These are phyloP conservation scores for Thyatira batis DNA, from an alignment of 2,888 invertebrate genomes.

Conservation along the genomic window DNA sequence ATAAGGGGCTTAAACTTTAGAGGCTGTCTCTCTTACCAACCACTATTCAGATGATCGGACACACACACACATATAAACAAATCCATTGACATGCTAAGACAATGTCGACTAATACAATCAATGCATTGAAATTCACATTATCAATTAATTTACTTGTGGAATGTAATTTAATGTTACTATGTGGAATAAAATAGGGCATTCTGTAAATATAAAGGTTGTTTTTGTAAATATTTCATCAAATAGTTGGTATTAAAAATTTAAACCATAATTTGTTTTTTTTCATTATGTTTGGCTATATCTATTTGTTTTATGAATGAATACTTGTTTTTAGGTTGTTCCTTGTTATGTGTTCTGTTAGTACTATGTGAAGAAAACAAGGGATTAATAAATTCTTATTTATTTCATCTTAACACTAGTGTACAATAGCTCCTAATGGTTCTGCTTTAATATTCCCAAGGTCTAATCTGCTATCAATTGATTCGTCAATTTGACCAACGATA, in stretches of 20 bases:
- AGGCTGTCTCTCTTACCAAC: too few relatives aligned
- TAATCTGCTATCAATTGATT: conserved; percentile 90
- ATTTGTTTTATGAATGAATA: too few relatives aligned
- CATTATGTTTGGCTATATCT: background rate
- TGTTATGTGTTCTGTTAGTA: background rate
- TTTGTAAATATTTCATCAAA: conserved; percentile 5
- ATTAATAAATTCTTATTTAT: conserved; percentile 42
- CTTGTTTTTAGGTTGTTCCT: background rate
- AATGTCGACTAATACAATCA: too few relatives aligned
- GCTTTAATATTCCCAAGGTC: conserved; percentile 91
- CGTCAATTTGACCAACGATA: conserved; percentile 92
- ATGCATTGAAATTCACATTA: too few relatives aligned
- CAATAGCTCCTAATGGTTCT: conserved; percentile 91
- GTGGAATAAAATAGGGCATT: background rate
- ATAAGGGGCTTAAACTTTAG: too few relatives aligned
- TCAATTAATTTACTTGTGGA: too few relatives aligned
- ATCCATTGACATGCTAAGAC: too few relatives aligned
- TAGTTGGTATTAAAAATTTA: conserved; percentile 24
- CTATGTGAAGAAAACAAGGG: conserved; percentile 12
- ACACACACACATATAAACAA: too few relatives aligned
- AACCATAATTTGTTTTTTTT: conserved; percentile 13
- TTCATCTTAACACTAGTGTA: conserved; percentile 80
- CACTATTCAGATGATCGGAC: too few relatives aligned
- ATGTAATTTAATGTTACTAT: too few relatives aligned
- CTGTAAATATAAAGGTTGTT: conserved; percentile 4